A percentile compares a stretch with the other conserved stretches of the same genome.
phyloP scores from a whole-genome alignment of 2,797 vertebrate genomes.

The Thamnophis elegans region DNA sequence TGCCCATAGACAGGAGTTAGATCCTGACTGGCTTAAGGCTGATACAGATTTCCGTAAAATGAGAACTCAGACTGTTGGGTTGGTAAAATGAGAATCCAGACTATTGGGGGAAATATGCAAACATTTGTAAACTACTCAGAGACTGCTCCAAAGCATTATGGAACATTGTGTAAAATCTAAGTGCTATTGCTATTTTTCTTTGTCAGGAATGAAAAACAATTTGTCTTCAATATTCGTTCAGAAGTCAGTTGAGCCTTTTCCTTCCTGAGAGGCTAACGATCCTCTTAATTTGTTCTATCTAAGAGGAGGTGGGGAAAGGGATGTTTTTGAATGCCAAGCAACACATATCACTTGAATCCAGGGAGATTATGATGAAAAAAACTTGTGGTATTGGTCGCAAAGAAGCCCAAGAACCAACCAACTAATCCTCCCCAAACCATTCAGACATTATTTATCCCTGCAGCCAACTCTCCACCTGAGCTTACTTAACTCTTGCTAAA shows the following conservation, averaged over 20 bases:
- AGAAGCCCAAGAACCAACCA: background rate
- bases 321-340: background rate
- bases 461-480: background rate
- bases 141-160: background rate
- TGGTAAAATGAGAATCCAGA: background rate
- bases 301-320: background rate
- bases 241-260: background rate
- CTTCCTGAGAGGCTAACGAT: background rate
- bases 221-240: background rate
- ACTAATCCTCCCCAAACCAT: background rate
- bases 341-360: background rate
- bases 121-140: background rate
- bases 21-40: background rate
- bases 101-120: background rate
- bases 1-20: background rate
- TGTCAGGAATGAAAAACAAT: background rate
- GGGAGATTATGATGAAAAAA: background rate
- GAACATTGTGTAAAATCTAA: background rate
- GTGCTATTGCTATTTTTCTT: background rate
- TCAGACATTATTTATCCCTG: background rate
- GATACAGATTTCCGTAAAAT: background rate
- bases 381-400: background rate
- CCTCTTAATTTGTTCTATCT: background rate
- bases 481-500: background rate
- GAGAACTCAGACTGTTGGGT: background rate